Evolutionary conservation across 2,797 vertebrate species (phyloP).

Genomic region (Sebastes matsubarae): DNA sequence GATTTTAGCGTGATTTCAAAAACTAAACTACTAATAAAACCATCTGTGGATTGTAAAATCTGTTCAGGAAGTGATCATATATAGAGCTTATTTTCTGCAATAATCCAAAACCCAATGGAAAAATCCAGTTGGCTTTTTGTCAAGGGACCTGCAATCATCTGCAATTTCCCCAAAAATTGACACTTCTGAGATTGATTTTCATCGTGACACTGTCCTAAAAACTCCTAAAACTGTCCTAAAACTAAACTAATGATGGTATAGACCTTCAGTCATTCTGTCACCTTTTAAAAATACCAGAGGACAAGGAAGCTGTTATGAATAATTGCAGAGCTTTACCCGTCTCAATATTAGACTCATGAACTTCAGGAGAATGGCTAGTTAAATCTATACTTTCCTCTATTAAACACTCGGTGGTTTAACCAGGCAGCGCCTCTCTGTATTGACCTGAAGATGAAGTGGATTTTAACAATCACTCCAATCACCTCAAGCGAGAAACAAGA

Average conservation of each 20-base stretch:
- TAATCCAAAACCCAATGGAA: too few species aligned
- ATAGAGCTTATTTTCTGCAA: too few species aligned
- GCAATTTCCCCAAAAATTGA: neutral
- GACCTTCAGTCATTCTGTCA: conserved; percentile 22
- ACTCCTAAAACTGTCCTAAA: neutral
- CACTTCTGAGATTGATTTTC: neutral
- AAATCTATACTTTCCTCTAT: conserved; percentile 35
- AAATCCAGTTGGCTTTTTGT: too few species aligned
- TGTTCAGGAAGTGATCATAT: neutral
- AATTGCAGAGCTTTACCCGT: neutral
- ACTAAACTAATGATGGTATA: conserved; percentile 6
- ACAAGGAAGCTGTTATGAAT: conserved; percentile 2
- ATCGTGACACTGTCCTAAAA: neutral
- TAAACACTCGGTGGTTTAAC: conserved; percentile 40
- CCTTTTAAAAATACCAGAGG: conserved; percentile 23
- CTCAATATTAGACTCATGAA: conserved; percentile 28
- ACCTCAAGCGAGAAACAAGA: neutral
- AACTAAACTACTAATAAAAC: neutral
- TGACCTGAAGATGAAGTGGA: conserved; percentile 13
- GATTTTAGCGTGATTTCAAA: neutral
- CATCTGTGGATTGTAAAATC: neutral
- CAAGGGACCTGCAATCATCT: neutral
- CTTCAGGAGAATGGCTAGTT: conserved; percentile 2
- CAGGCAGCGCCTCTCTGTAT: neutral
- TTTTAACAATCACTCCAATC: conserved; percentile 7